Evolutionary conservation across 2,797 vertebrate genomes (phyloP), one percentile per base, ranked within the genome.

Genomic region (Xenentodon cancila): DNA sequence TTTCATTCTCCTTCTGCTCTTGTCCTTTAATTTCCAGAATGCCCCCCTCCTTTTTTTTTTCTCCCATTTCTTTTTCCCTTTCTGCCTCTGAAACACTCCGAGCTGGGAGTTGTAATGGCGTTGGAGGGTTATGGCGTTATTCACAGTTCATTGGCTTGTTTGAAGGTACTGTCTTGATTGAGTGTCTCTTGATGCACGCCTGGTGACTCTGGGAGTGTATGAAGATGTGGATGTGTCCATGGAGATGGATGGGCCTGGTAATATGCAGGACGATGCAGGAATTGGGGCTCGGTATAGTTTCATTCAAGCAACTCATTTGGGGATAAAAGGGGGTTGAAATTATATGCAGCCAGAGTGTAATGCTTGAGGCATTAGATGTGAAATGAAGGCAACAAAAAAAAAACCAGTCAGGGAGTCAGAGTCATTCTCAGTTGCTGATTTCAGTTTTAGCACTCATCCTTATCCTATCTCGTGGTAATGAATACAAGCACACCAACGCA

Each of bases 61-160:
- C 44, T 30, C 16, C 30, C 17, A 21, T 21, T 16, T 64, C 68
- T 67, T 68, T 47, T 45, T 59, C 37, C 66, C 71, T 67, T 76
- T 75, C 71, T 58, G 68, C 77, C 63, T 59, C 60, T 65, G 77
- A 73, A 63, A 79, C 34, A 64, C 77, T 87, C 82, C 68, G 75
- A 84, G 78, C 84, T 80, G 84, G 81, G 86, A 84, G 79, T 87
- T 86, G 88, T 90, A 88, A 91, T 89, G 82, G 84, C 68, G 88
- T 92, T 90, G 37, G 37, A 84, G 88, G 87, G 88, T 90, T 88
- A 91, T 89, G 81, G 84, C 71, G 88, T 92, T 90, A 91, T 91
- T 91, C 90, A 91, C 92, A 92, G 91, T 86, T 90, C 91, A 91
- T 81, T 91, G 91, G 90, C 87, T 89, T 92, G 90, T 90, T 91